Conservation (phyloP, 2,888 invertebrate genomes). For the Camponotus fellah region DNA sequence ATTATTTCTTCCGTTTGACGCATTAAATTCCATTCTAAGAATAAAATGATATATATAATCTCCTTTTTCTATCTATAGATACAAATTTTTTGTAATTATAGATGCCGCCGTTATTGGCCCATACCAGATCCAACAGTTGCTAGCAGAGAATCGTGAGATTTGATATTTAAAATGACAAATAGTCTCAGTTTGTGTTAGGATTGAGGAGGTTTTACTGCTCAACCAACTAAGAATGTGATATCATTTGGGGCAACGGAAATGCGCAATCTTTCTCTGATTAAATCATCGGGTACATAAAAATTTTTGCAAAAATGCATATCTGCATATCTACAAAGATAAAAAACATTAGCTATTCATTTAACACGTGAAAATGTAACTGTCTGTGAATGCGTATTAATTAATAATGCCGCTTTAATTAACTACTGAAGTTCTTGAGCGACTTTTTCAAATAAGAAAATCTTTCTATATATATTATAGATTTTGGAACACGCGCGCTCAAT, state of each 20-base stretch:
- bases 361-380: conserved; percentile 27
- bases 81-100: conserved; percentile 67
- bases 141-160: conserved; percentile 84
- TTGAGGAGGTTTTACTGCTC: conserved; percentile 78
- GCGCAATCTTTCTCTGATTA: conserved; percentile 76
- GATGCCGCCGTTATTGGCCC: conserved; percentile 85
- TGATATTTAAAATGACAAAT: conserved; percentile 73
- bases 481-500: conserved; percentile 3
- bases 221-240: conserved; percentile 82
- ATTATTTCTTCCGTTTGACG: not conserved
- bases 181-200: conserved; percentile 78
- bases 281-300: conserved; percentile 51
- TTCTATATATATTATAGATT: not conserved
- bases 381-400: conserved; percentile 37
- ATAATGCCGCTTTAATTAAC: conserved; percentile 43
- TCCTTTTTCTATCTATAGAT: conserved; percentile 5
- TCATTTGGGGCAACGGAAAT: conserved; percentile 78
- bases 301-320: conserved; percentile 49
- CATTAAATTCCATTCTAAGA: not conserved
- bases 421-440: conserved; percentile 20
- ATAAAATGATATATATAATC: not conserved
- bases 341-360: conserved; percentile 28
- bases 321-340: conserved; percentile 34
- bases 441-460: not conserved
- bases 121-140: conserved; percentile 83